Conservation (phyloP, 2,888 invertebrate genomes). For the Melanostoma scalare region DNA sequence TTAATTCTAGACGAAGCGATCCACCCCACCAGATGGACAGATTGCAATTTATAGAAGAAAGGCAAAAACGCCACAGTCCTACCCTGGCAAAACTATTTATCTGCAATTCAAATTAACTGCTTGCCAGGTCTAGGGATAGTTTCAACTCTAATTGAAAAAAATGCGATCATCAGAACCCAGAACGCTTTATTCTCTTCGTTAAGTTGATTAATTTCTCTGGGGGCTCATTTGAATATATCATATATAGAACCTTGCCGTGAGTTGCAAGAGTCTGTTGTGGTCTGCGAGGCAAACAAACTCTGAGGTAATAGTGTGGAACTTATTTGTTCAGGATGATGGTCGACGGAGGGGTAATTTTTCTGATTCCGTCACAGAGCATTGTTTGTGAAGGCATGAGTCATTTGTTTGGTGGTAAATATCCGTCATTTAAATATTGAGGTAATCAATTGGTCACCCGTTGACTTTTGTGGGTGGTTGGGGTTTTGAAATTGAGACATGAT, state of each 20-base stretch:
- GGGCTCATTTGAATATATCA: conserved; percentile 50
- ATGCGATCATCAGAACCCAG: conserved; percentile 38
- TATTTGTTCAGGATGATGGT: conserved; percentile 7
- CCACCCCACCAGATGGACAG: not conserved
- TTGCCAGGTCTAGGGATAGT: not conserved
- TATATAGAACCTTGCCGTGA: not conserved
- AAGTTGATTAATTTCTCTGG: conserved; percentile 66
- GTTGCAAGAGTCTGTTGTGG: not conserved
- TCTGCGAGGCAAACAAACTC: conserved; percentile 37
- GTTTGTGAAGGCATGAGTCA: too few species aligned
- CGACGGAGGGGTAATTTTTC: too few species aligned
- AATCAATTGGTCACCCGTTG: too few species aligned
- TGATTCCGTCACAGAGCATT: too few species aligned
- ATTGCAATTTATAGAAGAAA: not conserved
- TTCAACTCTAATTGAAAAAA: conserved; percentile 27
- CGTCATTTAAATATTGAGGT: too few species aligned
- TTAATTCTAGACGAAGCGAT: not conserved
- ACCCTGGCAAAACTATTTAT: not conserved
- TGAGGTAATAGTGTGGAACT: conserved; percentile 36
- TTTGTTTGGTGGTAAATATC: too few species aligned
- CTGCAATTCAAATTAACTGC: conserved; percentile 35
- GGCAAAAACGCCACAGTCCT: not conserved
- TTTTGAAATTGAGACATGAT: too few species aligned
- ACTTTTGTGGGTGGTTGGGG: too few species aligned
- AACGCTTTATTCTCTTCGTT: conserved; percentile 20